These are phyloP conservation scores for Cybosia mesomella DNA, from an alignment of 2,888 invertebrate species.

Conservation along the genomic window DNA sequence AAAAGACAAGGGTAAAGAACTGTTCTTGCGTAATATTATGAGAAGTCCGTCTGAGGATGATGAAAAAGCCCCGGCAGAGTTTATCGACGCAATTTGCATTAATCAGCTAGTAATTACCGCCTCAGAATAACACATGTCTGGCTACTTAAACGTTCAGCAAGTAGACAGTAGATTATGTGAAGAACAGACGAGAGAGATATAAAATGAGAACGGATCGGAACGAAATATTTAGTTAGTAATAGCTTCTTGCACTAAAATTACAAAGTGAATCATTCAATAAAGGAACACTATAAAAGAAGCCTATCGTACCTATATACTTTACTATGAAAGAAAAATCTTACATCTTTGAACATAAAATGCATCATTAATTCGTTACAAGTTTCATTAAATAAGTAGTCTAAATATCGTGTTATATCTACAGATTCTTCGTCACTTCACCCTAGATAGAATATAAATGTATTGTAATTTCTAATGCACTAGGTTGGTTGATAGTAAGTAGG, in stretches of 20 bases:
- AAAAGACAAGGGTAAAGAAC: neutral
- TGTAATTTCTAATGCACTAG: slow-evolving; percentile 6
- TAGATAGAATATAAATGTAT: neutral
- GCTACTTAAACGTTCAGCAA: too few relatives aligned
- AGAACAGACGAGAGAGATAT: neutral
- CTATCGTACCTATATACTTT: neutral
- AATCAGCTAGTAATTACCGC: neutral
- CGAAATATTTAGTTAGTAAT: neutral
- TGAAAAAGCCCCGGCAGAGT: neutral
- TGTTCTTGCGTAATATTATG: neutral
- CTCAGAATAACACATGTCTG: neutral
- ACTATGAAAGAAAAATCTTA: neutral
- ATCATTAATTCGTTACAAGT: neutral
- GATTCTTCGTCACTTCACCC: neutral
- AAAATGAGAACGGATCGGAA: neutral
- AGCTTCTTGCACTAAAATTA: neutral
- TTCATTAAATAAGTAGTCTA: neutral
- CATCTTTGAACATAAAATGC: neutral
- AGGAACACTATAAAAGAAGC: too few relatives aligned
- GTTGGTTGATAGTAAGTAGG: slow-evolving; percentile 16
- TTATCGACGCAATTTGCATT: neutral
- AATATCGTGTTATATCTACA: neutral
- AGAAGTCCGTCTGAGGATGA: neutral
- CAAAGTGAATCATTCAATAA: neutral
- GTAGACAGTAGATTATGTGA: neutral